Evolutionary conservation across 2,113 vertebrate species (phyloP), one percentile per base, ranked within the genome.

Genomic region (Dolichallabes microphthalmus): DNA sequence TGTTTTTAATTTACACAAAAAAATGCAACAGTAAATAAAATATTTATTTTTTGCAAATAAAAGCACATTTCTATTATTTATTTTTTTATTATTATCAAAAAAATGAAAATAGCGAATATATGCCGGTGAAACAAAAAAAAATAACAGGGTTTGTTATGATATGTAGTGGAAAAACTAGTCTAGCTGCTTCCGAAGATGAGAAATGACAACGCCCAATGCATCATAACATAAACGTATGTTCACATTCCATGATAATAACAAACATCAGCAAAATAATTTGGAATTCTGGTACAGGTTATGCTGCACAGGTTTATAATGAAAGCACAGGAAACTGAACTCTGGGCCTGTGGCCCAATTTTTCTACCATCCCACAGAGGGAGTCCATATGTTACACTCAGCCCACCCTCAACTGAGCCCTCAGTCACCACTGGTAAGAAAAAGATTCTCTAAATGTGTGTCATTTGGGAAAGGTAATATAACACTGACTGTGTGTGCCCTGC

Each of bases 331-430:
- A 64, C 45, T 84, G 57, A 73, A 39, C 82, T 81, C 82, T 75
- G 64, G 85, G 82, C 83, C 55, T 68, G 58, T 78, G 35, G 80
- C 85, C 79, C 75, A 78, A 45, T 75, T 80, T 71, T 58, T 60
- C 22, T 82, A 82, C 73, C 63, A 58, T 82, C 88, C 82, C 80
- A 77, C 73, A 68, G 83, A 80, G 88, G 69, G 53, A 52, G 30
- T 39, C 80, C 88, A 89, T 89, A 89, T 89, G 86, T 78, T 87
- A 57, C 75, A 66, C 76, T 80, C 80, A 64, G 39, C 35, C 52
- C 57, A 73, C 25, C 66, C 69, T 66, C 32, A 55, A 55, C 57
- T 60, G 66, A 82, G 60, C 57, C 61, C 32, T 32, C 13, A 60
- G 80, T 53, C 11, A 22, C 17, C 15, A 22, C 17, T 20, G 22